Base-by-base conservation (phyloP, 2,113 vertebrate genomes). In the Pluvianellus socialis region DNA sequence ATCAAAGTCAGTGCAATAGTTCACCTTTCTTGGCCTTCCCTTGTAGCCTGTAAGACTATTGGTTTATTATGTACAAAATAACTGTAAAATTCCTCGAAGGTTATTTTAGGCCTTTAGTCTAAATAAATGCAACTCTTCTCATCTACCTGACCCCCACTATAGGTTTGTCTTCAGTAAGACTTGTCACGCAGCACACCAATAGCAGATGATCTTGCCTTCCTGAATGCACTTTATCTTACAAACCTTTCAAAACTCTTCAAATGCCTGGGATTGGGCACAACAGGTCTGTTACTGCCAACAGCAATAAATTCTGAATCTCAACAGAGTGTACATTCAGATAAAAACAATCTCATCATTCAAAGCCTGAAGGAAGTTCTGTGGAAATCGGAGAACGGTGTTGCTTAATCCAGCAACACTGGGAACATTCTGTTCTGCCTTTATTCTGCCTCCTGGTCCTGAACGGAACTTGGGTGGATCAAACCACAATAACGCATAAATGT, bases 401-500 rank as follows among this genome's bases (percentile, higher is more conserved):
- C 49, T 59, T 72, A 85, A 92, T 38, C 24, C 74, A 76, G 47
- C 45, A 74, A 53, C 26, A 68, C 0, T 44, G 44, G 27, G 49
- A 76, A 92, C 35, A 53, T 58, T 85, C 15, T 49, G 33, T 91
- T 85, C 58, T 77, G 42, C 47, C 24, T 52, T 90, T 67, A 72
- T 32, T 80, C 21, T 76, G 33, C 27, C 32, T 58, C 42, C 32
- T 49, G 17, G 15, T 44, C 33, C 50, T 66, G 33, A 73, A 44
- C 26, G 32, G 33, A 80, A 61, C 65, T n/a, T 2, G 0, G 7
- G 27, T 21, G 21, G 32, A 42, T 59, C 88, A 79, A 62, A 63
- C 26, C 58, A 59, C 30, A 68, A 17, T 12, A 81, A 80, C 5
- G 6, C 0, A 0, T 47, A 67, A 65, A 24, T 0, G 0, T 27